phyloP scores from a whole-genome alignment of 2,797 vertebrate genomes.

The Euphonia xanthogaster region DNA sequence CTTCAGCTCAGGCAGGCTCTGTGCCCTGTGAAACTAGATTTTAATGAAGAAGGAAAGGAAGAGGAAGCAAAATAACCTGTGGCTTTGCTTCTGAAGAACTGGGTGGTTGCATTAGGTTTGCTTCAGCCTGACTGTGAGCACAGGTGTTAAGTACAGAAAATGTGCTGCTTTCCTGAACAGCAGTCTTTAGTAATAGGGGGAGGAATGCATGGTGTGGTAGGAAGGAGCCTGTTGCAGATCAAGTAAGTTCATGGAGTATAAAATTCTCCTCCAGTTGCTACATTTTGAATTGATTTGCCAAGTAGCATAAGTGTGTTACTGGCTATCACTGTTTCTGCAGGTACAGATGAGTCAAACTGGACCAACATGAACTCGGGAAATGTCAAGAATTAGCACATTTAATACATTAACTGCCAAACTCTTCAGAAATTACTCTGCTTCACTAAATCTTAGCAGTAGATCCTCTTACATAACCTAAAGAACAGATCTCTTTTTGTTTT shows the following conservation, averaged over 20 bases:
- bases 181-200: not conserved
- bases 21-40: constrained; percentile 36
- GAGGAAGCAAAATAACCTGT: constrained; percentile 62
- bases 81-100: constrained; percentile 58
- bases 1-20: not conserved
- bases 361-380: not conserved
- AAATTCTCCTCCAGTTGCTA: not conserved
- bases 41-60: constrained; percentile 43
- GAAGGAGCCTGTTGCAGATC: not conserved
- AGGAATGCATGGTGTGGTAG: not conserved
- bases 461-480: constrained; percentile 25
- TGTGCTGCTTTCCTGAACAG: not conserved
- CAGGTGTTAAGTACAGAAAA: constrained; percentile 26
- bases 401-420: not conserved
- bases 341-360: not conserved
- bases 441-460: constrained; percentile 19
- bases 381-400: not conserved
- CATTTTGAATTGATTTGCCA: not conserved
- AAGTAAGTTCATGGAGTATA: not conserved
- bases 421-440: not conserved
- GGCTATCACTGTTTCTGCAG: not conserved
- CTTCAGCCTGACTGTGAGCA: not conserved
- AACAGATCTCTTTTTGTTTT: constrained; percentile 25
- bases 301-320: not conserved
- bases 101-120: not conserved